phyloP scores from a whole-genome alignment of 2,113 vertebrate species.

The Plecotus auritus region DNA sequence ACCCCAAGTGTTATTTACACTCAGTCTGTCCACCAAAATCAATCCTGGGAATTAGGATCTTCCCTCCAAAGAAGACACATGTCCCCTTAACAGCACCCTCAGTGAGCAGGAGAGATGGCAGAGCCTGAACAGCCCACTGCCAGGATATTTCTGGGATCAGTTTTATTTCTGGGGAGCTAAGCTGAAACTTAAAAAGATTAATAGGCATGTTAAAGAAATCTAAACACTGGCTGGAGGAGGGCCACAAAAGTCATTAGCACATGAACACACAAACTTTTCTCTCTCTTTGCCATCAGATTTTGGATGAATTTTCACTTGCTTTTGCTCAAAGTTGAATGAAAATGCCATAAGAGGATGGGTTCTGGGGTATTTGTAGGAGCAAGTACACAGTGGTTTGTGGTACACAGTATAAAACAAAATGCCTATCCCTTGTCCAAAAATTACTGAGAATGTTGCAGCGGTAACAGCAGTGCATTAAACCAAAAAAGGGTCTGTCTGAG shows the following conservation, averaged over 20 bases:
- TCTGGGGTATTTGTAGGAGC: background rate
- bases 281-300: background rate
- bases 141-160: background rate
- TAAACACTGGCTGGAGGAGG: conserved; percentile 50
- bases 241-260: conserved; percentile 49
- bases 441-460: background rate
- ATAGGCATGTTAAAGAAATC: conserved; percentile 50
- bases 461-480: background rate
- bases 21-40: background rate
- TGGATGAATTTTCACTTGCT: background rate
- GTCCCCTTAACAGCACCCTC: background rate
- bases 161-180: background rate
- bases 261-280: background rate
- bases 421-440: background rate
- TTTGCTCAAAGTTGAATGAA: background rate
- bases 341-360: background rate
- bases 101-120: background rate
- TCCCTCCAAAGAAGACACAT: background rate
- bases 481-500: background rate
- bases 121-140: background rate
- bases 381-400: background rate
- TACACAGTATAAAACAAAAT: background rate
- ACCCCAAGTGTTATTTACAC: background rate
- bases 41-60: conserved; percentile 2
- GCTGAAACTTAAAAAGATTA: conserved; percentile 49